Percentiles rank a stretch among this genome's conserved stretches.
Conservation (phyloP, 1,140 invertebrate species). For the Platyura marginata region DNA sequence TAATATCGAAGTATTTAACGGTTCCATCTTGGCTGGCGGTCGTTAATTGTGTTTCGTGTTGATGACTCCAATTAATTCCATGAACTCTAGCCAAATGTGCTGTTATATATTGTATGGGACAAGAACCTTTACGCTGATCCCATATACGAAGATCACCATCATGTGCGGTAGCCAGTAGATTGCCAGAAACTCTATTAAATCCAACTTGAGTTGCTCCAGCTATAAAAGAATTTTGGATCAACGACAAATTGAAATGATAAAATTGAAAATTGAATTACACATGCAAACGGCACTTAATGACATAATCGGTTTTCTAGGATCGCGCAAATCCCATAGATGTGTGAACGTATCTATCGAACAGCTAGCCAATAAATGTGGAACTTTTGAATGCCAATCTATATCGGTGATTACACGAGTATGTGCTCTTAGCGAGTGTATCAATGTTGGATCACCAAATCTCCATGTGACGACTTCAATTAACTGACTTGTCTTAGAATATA, state of each 20-base stretch:
- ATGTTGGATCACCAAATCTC: constrained; percentile 42
- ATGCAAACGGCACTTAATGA: constrained; percentile 57
- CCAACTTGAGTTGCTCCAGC: constrained; percentile 85
- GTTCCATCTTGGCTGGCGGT: constrained; percentile 87
- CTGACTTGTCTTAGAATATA: constrained; percentile 49
- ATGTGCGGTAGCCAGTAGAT: constrained; percentile 81
- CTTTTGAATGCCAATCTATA: constrained; percentile 80
- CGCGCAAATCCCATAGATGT: constrained; percentile 82
- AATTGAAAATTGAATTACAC: constrained; percentile 13
- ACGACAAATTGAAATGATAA: constrained; percentile 1
- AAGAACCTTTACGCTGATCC: constrained; percentile 77
- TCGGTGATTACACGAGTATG: constrained; percentile 83
- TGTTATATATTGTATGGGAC: constrained; percentile 80
- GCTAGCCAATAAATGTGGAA: constrained; percentile 76
- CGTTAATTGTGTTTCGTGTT: constrained; percentile 67
- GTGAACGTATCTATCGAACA: constrained; percentile 89
- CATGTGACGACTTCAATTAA: constrained; percentile 66
- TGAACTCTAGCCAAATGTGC: constrained; percentile 87
- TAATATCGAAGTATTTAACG: constrained; percentile 87
- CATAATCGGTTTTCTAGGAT: constrained; percentile 56
- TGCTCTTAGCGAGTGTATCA: constrained; percentile 52
- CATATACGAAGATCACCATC: constrained; percentile 90
- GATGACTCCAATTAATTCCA: constrained; percentile 84
- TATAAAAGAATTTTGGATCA: constrained; percentile 16
- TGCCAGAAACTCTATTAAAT: constrained; percentile 71